phyloP scores from a whole-genome alignment of 1,140 invertebrate species.

The Zelostemma sp. region DNA sequence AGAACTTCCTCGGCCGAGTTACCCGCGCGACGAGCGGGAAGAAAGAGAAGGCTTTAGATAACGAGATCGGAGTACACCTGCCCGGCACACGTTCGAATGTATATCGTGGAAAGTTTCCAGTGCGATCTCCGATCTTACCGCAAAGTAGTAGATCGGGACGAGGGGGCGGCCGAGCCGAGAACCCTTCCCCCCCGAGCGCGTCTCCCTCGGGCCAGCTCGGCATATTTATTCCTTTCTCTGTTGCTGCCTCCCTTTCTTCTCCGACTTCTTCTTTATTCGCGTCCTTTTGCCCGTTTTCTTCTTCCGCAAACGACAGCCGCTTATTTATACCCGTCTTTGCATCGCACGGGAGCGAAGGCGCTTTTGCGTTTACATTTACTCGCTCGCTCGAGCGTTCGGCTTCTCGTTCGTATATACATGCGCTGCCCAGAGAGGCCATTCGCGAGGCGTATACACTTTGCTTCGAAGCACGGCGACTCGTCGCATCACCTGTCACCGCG shows the following conservation, averaged over 20 bases:
- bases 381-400: conserved; percentile 45
- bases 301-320: conserved; percentile 70
- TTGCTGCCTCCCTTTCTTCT: conserved; percentile 60
- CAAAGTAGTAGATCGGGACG: conserved; percentile 49
- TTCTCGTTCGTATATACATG: conserved; percentile 28
- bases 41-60: conserved; percentile 51
- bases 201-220: conserved; percentile 38
- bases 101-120: conserved; percentile 52
- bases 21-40: background rate
- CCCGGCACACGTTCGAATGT: conserved; percentile 50
- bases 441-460: conserved; percentile 7
- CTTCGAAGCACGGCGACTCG: conserved; percentile 16
- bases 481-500: conserved; percentile 56
- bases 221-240: conserved; percentile 63
- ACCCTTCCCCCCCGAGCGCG: conserved; percentile 30
- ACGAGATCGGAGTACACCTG: conserved; percentile 64
- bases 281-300: conserved; percentile 67
- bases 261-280: conserved; percentile 63
- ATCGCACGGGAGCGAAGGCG: conserved; percentile 62
- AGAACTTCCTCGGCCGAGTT: background rate
- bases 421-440: conserved; percentile 9
- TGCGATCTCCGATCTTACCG: conserved; percentile 48
- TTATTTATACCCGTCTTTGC: conserved; percentile 71
- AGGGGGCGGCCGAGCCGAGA: conserved; percentile 17
- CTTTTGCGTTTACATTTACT: conserved; percentile 60